A percentile compares a stretch with the other conserved stretches of the same genome.
phyloP scores from a whole-genome alignment of 2,888 invertebrate species.

The Smittia aterrima region DNA sequence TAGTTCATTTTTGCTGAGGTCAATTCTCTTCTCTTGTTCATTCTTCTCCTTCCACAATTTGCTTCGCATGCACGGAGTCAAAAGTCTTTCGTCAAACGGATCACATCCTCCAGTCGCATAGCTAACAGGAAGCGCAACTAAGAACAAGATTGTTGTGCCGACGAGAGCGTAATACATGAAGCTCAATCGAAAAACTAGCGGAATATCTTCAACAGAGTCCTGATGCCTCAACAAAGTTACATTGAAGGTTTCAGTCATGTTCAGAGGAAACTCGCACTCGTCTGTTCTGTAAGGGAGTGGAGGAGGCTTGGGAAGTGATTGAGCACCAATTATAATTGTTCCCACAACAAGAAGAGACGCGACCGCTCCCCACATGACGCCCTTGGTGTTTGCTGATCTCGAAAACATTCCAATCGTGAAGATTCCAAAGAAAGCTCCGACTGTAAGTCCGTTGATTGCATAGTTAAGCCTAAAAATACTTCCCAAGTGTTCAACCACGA shows the following conservation, averaged over 20 bases:
- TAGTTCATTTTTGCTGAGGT: not conserved
- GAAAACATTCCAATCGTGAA: conserved; percentile 68
- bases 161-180: conserved; percentile 68
- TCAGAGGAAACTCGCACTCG: conserved; percentile 43
- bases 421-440: conserved; percentile 67
- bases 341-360: conserved; percentile 57
- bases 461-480: conserved; percentile 65
- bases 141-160: conserved; percentile 60
- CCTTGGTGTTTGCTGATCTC: conserved; percentile 63
- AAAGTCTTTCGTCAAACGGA: conserved; percentile 43
- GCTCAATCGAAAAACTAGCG: conserved; percentile 59
- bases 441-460: conserved; percentile 62
- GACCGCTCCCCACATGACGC: conserved; percentile 57
- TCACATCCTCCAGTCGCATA: conserved; percentile 54
- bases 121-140: conserved; percentile 63
- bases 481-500: conserved; percentile 63
- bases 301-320: conserved; percentile 53
- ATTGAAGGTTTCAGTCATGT: conserved; percentile 24
- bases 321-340: conserved; percentile 58
- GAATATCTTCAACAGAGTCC: conserved; percentile 42
- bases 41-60: conserved; percentile 24
- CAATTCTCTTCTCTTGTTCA: conserved; percentile 16
- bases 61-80: conserved; percentile 43
- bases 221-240: not conserved
- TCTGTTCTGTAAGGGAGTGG: conserved; percentile 43